These are phyloP conservation scores for Chydorus sphaericus DNA, from an alignment of 2,888 invertebrate species.

Conservation along the genomic window DNA sequence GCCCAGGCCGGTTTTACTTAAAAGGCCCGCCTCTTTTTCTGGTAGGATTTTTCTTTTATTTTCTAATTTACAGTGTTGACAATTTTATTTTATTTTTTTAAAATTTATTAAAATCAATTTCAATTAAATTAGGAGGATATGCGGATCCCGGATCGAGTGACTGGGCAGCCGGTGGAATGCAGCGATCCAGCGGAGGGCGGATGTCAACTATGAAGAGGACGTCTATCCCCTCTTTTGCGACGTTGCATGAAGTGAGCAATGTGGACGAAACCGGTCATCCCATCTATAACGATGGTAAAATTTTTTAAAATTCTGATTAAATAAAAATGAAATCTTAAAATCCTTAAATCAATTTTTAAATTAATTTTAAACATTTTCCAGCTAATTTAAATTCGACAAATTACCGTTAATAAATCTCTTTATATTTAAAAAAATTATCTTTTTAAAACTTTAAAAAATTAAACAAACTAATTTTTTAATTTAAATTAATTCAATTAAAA, in stretches of 20 bases:
- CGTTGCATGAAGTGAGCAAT: conserved; percentile 10
- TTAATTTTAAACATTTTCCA: not conserved
- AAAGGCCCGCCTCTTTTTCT: conserved; percentile 10
- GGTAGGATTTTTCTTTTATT: not conserved
- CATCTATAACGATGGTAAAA: not conserved
- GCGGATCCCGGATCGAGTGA: not conserved
- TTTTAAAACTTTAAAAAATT: too few species aligned
- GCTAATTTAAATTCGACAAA: too few species aligned
- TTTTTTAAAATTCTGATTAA: not conserved
- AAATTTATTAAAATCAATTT: too few species aligned
- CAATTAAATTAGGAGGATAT: too few species aligned
- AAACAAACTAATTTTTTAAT: conserved; percentile 22
- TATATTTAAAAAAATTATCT: too few species aligned
- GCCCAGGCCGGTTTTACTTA: conserved; percentile 3
- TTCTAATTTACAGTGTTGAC: not conserved
- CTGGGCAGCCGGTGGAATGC: not conserved
- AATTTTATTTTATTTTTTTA: not conserved
- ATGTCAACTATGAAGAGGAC: conserved; percentile 8
- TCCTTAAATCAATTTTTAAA: not conserved
- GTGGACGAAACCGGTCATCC: not conserved
- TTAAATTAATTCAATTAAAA: too few species aligned
- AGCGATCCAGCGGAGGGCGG: not conserved
- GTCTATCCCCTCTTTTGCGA: conserved; percentile 11
- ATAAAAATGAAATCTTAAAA: not conserved
- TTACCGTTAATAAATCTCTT: too few species aligned